Base-by-base conservation (phyloP, 2,888 invertebrate species). In the Pollenia angustigena region DNA sequence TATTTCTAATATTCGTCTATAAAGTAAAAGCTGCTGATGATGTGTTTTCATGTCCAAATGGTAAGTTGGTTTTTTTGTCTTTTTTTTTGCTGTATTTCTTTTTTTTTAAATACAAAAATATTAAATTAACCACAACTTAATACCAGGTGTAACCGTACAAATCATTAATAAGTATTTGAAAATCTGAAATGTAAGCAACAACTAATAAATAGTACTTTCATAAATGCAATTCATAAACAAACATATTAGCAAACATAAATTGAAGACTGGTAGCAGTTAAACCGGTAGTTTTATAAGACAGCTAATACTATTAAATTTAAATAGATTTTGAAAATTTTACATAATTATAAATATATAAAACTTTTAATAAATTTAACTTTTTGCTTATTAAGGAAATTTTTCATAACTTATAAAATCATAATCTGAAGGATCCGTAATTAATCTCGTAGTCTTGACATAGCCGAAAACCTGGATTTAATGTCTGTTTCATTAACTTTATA, bases 41-140 rank as follows among this genome's bases (percentile, higher is more conserved):
- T 90, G 91, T 91, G 88, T 93, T 93, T 89, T 92, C 93, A 68
- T 93, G 93, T 90, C 93, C 93, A 87, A 93, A 93, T 92, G 93
- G 93, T 93, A 90, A 93, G 93, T 92, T 78, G 54, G 68, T 42
- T 42, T 64, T 18, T n/a, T 42, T 32, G 6, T 50, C 1, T 54
- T 52, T 42, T 9, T 44, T 56, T 8, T n/a, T n/a, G n/a, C 46
- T 66, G 66, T 64, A 1, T 42, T 68, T 74, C 16, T 66, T 32
- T 42, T 60, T 69, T 18, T 7, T 52, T 52, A 10, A 6, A 68
- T 18, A 40, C 32, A 66, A 54, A 66, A 66, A 23, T 44, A 11
- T 52, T 71, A 58, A 48, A 82, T 75, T 82, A 60, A 82, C 12
- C 52, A 18, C 18, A n/a, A 12, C 32, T 56, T 56, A 60, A 50